These are phyloP conservation scores for Mythimna loreyi DNA, from an alignment of 2,888 invertebrate species.

Conservation along the genomic window DNA sequence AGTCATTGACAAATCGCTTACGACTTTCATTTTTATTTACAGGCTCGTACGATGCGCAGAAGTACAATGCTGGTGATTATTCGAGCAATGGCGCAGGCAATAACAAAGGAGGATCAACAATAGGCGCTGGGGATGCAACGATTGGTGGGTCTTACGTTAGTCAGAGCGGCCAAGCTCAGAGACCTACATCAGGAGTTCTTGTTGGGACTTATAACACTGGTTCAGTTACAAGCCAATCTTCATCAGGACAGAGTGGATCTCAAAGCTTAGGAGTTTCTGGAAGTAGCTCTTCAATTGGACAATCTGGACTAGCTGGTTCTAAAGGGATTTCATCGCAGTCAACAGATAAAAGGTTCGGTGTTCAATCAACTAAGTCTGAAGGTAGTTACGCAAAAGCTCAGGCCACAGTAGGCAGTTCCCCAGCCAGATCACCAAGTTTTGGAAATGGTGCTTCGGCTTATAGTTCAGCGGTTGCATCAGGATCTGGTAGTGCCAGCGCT, in stretches of 20 bases:
- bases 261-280: constrained; percentile 31
- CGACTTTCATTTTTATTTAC: constrained; percentile 89
- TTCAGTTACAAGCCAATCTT: constrained; percentile 4
- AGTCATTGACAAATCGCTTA: constrained; percentile 83
- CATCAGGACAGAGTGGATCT: constrained; percentile 25
- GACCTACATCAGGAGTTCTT: constrained; percentile 39
- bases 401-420: constrained; percentile 7
- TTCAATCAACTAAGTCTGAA: constrained; percentile 48
- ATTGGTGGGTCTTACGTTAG: constrained; percentile 75
- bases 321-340: constrained; percentile 37
- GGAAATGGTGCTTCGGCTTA: constrained; percentile 27
- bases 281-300: too few relatives aligned
- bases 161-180: constrained; percentile 72
- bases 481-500: constrained; percentile 54
- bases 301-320: constrained; percentile 27
- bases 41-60: constrained; percentile 87
- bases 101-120: constrained; percentile 76
- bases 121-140: constrained; percentile 72
- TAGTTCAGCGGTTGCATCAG: constrained; percentile 47
- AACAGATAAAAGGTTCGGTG: constrained; percentile 46
- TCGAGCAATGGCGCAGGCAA: constrained; percentile 71
- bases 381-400: constrained; percentile 24
- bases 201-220: constrained; percentile 37
- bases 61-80: constrained; percentile 85
- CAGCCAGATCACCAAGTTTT: constrained; percentile 14